Base-by-base conservation (phyloP, 2,888 invertebrate species). In the Cepaea hortensis region DNA sequence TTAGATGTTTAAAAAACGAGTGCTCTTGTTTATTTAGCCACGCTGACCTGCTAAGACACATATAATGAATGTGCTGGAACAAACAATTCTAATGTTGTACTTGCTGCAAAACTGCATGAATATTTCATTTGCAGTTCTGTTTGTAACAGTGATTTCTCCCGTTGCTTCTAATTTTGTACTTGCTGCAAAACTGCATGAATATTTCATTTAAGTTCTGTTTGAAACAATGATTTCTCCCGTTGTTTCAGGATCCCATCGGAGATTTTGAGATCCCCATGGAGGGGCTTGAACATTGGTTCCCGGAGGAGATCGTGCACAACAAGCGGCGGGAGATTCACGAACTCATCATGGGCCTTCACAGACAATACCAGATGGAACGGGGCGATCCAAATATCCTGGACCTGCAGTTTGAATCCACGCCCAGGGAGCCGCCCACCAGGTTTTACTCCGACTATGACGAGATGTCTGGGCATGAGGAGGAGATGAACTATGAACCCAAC, bases 251-350 rank as follows among this genome's bases (percentile, higher is more conserved):
- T 92, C 98, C 98, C 0, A 96, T 98, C 85, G 95, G 96, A 90
- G 97, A 98, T 94, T 98, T 97, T 93, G 95, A 96, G 83, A 95
- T 97, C 90, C 98, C 98, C 62, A 97, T 98, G 91, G 97, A 96
- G 94, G 96, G 96, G 88, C 95, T 98, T 88, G 95, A 96, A 84
- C 96, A 96, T 92, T 98, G 98, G 98, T 98, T 98, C 94, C 96
- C 97, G 89, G 96, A 97, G 92, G 96, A 97, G 87, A 95, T 96
- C 4, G 97, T 98, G 0, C 97, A 97, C 3, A 96, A 96, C 86
- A 98, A 98, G 95, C 95, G 98, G 86, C 97, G 97, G 94, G 97
- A 98, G 90, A 96, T 98, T 90, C 97, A 97, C 65, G 96, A 96
- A 89, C 95, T 98, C 88, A 96, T 98, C 83, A 96, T 96, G 92